Conservation (phyloP, 2,797 vertebrate species). For the Vultur gryphus region DNA sequence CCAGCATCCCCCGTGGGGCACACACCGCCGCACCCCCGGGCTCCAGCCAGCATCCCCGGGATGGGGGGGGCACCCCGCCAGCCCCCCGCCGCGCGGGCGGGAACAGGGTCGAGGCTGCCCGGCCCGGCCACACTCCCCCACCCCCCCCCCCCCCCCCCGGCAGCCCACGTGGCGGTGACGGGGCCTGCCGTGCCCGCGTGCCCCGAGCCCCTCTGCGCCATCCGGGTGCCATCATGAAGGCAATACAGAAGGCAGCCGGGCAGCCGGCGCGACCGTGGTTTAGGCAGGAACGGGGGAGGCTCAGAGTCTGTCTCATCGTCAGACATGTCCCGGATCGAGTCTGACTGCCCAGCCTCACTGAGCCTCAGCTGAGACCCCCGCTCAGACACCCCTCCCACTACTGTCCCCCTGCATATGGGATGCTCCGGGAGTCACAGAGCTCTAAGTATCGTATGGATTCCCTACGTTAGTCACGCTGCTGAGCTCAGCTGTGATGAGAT, state of each 20-base stretch:
- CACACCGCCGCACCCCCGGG: not conserved
- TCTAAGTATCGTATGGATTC: fast-evolving
- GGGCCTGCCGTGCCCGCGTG: not conserved
- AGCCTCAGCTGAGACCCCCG: too few relatives aligned
- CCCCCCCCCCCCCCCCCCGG: too few relatives aligned
- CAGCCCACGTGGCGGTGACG: not conserved
- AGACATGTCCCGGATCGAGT: fast-evolving
- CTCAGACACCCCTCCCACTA: too few relatives aligned
- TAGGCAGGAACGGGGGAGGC: not conserved
- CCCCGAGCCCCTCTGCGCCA: not conserved
- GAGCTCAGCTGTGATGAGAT: not conserved
- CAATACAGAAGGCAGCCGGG: not conserved
- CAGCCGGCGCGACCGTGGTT: not conserved
- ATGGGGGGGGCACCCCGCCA: not conserved
- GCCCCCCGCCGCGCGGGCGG: too few relatives aligned
- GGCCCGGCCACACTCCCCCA: too few relatives aligned
- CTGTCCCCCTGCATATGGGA: not conserved
- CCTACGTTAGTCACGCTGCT: fast-evolving
- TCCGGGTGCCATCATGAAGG: not conserved
- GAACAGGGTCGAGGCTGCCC: not conserved
- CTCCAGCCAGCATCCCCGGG: not conserved
- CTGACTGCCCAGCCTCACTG: fast-evolving
- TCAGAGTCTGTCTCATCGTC: not conserved
- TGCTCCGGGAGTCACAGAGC: not conserved
- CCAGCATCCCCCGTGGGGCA: not conserved